phyloP scores from a whole-genome alignment of 2,888 invertebrate species.

The Omphaloscelis lunosa region DNA sequence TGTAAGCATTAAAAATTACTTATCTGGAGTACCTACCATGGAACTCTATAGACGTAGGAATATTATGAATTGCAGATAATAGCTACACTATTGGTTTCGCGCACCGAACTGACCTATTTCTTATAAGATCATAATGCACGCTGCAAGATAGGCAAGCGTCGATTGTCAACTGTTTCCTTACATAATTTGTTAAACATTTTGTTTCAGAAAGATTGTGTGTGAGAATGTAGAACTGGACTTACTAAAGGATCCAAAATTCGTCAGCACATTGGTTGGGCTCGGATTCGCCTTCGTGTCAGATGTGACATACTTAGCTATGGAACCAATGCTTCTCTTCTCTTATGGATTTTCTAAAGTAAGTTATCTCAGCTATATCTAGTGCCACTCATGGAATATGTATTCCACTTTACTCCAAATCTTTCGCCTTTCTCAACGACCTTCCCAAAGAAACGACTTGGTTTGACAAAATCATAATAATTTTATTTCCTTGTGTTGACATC shows the following conservation, averaged over 20 bases:
- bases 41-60: not conserved
- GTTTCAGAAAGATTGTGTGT: slow-evolving; percentile 85
- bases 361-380: not conserved
- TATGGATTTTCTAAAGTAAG: slow-evolving; percentile 88
- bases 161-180: not conserved
- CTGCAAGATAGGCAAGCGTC: not conserved
- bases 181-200: not conserved
- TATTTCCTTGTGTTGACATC: not conserved
- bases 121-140: slow-evolving; percentile 18
- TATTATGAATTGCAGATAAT: slow-evolving; percentile 6
- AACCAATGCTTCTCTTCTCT: slow-evolving; percentile 91
- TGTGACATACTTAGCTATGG: slow-evolving; percentile 91
- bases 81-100: slow-evolving; percentile 2
- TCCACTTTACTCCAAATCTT: not conserved
- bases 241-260: slow-evolving; percentile 83
- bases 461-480: not conserved
- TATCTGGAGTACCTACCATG: not conserved
- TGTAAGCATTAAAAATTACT: slow-evolving; percentile 77
- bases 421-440: not conserved
- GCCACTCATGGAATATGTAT: not conserved
- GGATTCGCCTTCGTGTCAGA: slow-evolving; percentile 92
- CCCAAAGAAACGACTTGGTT: not conserved
- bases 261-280: slow-evolving; percentile 88
- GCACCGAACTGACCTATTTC: slow-evolving; percentile 16
- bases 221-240: slow-evolving; percentile 86